Percentiles rank a stretch among this genome's conserved stretches.
These are phyloP conservation scores for Leucozona laternaria DNA, from an alignment of 2,888 invertebrate genomes.

Conservation along the genomic window DNA sequence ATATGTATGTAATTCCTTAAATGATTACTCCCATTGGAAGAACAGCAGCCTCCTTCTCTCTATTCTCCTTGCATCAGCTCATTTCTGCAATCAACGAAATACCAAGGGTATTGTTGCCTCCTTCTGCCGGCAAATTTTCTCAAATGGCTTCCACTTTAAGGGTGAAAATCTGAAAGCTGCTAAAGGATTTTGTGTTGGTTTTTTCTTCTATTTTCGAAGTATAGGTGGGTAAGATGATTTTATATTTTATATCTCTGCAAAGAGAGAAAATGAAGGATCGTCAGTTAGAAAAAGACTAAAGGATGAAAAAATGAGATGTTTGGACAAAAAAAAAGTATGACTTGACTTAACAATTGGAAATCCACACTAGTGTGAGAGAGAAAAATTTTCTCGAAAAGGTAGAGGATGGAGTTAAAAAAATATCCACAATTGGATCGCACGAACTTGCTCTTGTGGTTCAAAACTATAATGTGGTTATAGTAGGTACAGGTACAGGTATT, in stretches of 20 bases:
- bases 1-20: slow-evolving; percentile 73
- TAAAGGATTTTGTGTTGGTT: slow-evolving; percentile 33
- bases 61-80: slow-evolving; percentile 9
- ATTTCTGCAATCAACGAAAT: slow-evolving; percentile 62
- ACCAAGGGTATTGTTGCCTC: slow-evolving; percentile 48
- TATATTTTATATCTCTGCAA: slow-evolving; percentile 2
- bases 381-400: slow-evolving; percentile 11
- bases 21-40: slow-evolving; percentile 72
- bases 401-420: slow-evolving; percentile 22
- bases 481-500: too few relatives aligned
- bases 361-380: slow-evolving; percentile 64
- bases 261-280: slow-evolving; percentile 67
- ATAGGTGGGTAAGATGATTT: background rate
- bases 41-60: slow-evolving; percentile 48
- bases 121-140: background rate
- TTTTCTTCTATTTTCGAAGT: slow-evolving; percentile 1
- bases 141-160: slow-evolving; percentile 5
- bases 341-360: slow-evolving; percentile 62
- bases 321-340: slow-evolving; percentile 30
- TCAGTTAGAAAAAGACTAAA: slow-evolving; percentile 65
- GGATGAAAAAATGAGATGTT: slow-evolving; percentile 44
- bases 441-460: too few relatives aligned
- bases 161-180: slow-evolving; percentile 61
- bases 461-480: too few relatives aligned
- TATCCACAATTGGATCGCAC: too few relatives aligned